Percentiles rank a stretch among this genome's conserved stretches.
phyloP scores from a whole-genome alignment of 1,140 invertebrate species.

The Sarcophaga peregrina region DNA sequence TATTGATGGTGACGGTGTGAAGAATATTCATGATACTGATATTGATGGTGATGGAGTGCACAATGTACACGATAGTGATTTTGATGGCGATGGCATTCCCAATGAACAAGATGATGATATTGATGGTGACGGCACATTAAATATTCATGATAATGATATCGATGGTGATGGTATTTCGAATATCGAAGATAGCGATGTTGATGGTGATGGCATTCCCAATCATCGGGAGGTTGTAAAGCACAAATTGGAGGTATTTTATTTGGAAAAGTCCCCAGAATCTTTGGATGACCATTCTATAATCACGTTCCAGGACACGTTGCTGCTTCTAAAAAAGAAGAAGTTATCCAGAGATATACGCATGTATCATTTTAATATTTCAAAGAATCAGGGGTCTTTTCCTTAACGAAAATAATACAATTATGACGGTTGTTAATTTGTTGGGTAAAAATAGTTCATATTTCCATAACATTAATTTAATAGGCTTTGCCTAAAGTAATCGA shows the following conservation, averaged over 20 bases:
- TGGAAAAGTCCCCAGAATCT: slow-evolving; percentile 9
- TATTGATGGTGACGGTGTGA: slow-evolving; percentile 54
- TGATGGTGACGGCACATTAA: slow-evolving; percentile 52
- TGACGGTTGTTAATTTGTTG: slow-evolving; percentile 2
- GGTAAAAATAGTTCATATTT: slow-evolving; percentile 49
- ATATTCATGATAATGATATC: slow-evolving; percentile 53
- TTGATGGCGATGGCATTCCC: slow-evolving; percentile 63
- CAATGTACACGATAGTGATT: slow-evolving; percentile 56
- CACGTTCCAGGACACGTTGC: slow-evolving; percentile 1
- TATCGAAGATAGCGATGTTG: slow-evolving; percentile 58
- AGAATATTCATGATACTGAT: slow-evolving; percentile 46
- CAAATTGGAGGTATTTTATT: slow-evolving; percentile 13
- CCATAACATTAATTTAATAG: slow-evolving; percentile 58
- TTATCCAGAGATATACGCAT: too few relatives aligned
- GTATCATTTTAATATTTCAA: not conserved
- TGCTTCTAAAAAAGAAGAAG: not conserved
- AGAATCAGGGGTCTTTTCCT: slow-evolving; percentile 16
- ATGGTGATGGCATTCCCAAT: slow-evolving; percentile 65
- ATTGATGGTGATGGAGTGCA: slow-evolving; percentile 61
- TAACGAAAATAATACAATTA: not conserved
- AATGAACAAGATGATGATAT: slow-evolving; percentile 65
- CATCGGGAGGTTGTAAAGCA: slow-evolving; percentile 61
- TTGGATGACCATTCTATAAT: not conserved
- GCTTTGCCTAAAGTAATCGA: slow-evolving; percentile 50
- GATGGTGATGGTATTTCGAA: slow-evolving; percentile 64